Evolutionary conservation across 2,888 invertebrate genomes (phyloP), one percentile per base, ranked within the genome.

Genomic region (Subacronicta megacephala): DNA sequence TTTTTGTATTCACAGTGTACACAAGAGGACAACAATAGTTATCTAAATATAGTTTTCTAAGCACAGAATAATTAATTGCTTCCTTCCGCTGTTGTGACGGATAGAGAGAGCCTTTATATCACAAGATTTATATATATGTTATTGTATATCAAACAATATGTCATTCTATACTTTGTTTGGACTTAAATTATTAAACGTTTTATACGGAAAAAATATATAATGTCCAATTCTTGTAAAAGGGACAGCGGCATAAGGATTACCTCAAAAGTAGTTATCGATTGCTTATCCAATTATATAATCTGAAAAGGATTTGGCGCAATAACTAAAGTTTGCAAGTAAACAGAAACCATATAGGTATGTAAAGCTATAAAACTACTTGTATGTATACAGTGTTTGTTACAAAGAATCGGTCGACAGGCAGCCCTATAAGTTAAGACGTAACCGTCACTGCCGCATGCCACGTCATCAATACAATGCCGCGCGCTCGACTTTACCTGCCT

Each of bases 401-500:
- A 20, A 44, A 31, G n/a, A 62, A 62, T 47, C 41, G 53, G 47
- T 60, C 60, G 42, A 40, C 46, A 54, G 29, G 56, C 42, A 64
- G 33, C 62, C 53, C 41, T 65, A 55, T 33, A 62, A 71, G 75
- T 72, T 69, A 51, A 77, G 71, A 75, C 63, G 53, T 79, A 63
- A 77, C 68, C 59, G 68, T 72, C 67, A 67, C 49, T 58, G 23
- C 26, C 18, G 15, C 67, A n/a, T n/a, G n/a, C n/a, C n/a, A n/a
- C n/a, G n/a, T n/a, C n/a, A n/a, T n/a, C n/a, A n/a, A 43, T 43
- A 59, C 46, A 64, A 62, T 55, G 42, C 47, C 55, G 44, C 42
- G 37, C 61, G 45, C 59, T 54, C 56, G 55, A 55, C 60, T 53
- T 78, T 85, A 84, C 83, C 85, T 83, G 85, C 77, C 66, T 77